These are phyloP conservation scores for Stegana nigrithorax DNA, from an alignment of 2,888 invertebrate species.

Conservation along the genomic window DNA sequence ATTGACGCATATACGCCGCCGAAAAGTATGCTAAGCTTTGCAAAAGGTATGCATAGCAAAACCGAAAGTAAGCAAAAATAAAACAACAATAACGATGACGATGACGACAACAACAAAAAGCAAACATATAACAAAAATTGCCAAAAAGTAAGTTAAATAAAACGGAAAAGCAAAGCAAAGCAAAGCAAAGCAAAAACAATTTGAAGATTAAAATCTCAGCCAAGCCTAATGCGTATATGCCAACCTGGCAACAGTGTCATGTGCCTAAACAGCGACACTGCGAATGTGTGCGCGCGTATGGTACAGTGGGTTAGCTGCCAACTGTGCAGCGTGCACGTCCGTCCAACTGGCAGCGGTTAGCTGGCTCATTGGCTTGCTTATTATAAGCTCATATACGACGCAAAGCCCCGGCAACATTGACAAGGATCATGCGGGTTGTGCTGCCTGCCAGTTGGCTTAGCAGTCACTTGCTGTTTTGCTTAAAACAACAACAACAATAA, in stretches of 20 bases:
- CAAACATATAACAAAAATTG: neutral
- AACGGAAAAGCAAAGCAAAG: neutral
- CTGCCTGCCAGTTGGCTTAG: too few species aligned
- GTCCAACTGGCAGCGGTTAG: neutral
- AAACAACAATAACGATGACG: neutral
- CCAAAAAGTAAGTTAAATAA: neutral
- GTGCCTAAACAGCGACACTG: neutral
- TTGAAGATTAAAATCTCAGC: conserved; percentile 15
- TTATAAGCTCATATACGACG: neutral
- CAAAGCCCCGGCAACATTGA: neutral
- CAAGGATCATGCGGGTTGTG: neutral
- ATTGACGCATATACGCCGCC: too few species aligned
- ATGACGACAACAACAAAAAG: neutral
- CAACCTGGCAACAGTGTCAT: neutral
- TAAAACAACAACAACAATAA: neutral
- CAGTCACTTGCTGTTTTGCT: too few species aligned
- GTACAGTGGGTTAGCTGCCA: neutral
- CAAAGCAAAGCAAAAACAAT: conserved; percentile 4
- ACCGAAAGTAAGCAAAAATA: too few species aligned
- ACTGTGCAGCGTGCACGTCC: neutral
- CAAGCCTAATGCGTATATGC: conserved; percentile 12
- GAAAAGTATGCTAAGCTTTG: too few species aligned
- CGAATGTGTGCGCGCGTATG: too few species aligned
- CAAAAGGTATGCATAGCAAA: too few species aligned
- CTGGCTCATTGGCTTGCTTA: neutral